Percentiles rank a stretch among this genome's conserved stretches.
These are phyloP conservation scores for Trichomalopsis sarcophagae DNA, from an alignment of 1,140 invertebrate genomes.

Conservation along the genomic window DNA sequence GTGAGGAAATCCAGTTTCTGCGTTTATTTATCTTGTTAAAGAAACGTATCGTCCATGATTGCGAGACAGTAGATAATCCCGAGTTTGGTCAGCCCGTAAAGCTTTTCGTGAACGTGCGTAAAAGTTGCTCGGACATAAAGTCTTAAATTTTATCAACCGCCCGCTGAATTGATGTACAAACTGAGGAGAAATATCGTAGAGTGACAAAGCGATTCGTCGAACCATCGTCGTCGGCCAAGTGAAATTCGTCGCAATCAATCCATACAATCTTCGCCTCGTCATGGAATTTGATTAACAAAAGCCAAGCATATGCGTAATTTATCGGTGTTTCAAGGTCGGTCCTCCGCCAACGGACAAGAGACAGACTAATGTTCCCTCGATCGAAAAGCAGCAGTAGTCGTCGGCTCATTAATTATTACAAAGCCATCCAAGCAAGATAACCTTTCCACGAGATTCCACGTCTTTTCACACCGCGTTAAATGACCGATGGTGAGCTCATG, in stretches of 20 bases:
- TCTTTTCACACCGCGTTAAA: conserved; percentile 12
- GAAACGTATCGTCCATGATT: background rate
- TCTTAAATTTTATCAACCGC: too few species aligned
- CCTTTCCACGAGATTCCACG: too few species aligned
- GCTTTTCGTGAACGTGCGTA: background rate
- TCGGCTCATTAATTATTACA: conserved; percentile 19
- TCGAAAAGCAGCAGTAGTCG: background rate
- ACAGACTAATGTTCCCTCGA: background rate
- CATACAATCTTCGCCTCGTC: too few species aligned
- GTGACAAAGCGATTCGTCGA: too few species aligned
- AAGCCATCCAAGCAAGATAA: background rate
- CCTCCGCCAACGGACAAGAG: background rate
- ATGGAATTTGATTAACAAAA: too few species aligned
- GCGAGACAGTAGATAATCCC: background rate
- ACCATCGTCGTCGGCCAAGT: too few species aligned
- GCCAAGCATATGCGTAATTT: too few species aligned
- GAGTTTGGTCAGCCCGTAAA: background rate
- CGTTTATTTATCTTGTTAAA: background rate
- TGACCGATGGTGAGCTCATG: background rate
- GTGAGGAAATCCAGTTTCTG: background rate
- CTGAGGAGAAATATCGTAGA: too few species aligned
- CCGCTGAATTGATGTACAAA: too few species aligned
- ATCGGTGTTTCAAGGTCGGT: background rate
- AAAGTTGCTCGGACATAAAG: background rate
- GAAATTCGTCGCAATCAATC: too few species aligned